Percentiles rank a stretch among this genome's conserved stretches.
Evolutionary conservation across 2,113 vertebrate species (phyloP).

Genomic region (Brevimyrus niger): DNA sequence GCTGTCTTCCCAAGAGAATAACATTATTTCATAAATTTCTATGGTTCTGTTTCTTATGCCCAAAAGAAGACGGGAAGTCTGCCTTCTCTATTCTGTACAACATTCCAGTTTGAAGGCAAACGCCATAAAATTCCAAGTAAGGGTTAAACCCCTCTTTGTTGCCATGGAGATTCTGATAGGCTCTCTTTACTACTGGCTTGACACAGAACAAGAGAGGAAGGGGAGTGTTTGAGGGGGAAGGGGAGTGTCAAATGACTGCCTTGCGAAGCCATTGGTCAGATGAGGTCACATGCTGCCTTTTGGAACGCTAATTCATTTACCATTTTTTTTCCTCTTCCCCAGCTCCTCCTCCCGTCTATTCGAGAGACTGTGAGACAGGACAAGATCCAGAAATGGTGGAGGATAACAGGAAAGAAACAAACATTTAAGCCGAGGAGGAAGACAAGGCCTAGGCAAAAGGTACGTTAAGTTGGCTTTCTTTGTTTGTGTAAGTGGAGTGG

Average conservation of each 20-base stretch:
- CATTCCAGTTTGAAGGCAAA: slow-evolving; percentile 5
- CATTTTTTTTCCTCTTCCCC: slow-evolving; percentile 18
- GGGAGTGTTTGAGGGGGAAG: slow-evolving; percentile 19
- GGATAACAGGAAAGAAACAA: slow-evolving; percentile 36
- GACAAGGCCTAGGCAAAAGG: slow-evolving; percentile 26
- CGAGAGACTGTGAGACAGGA: slow-evolving; percentile 34
- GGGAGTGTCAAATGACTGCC: slow-evolving; percentile 23
- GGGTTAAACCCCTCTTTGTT: slow-evolving; percentile 22
- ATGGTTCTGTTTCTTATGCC: background rate
- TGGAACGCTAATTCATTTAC: slow-evolving; percentile 43
- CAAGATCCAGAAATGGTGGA: slow-evolving; percentile 37
- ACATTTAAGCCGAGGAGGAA: slow-evolving; percentile 28
- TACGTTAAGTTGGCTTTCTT: slow-evolving; percentile 26
- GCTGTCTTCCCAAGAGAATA: background rate
- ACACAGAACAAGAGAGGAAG: slow-evolving; percentile 32
- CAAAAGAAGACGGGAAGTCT: background rate
- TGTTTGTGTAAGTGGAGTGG: slow-evolving; percentile 1
- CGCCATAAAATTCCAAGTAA: slow-evolving; percentile 8
- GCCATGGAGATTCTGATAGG: slow-evolving; percentile 20
- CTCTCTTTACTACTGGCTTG: slow-evolving; percentile 24
- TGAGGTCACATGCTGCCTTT: slow-evolving; percentile 36
- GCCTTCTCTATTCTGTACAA: background rate
- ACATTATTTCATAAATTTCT: background rate
- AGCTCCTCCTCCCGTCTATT: slow-evolving; percentile 34
- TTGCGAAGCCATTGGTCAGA: slow-evolving; percentile 22